phyloP scores from a whole-genome alignment of 1,140 invertebrate genomes.

The Sarcophaga bullata region DNA sequence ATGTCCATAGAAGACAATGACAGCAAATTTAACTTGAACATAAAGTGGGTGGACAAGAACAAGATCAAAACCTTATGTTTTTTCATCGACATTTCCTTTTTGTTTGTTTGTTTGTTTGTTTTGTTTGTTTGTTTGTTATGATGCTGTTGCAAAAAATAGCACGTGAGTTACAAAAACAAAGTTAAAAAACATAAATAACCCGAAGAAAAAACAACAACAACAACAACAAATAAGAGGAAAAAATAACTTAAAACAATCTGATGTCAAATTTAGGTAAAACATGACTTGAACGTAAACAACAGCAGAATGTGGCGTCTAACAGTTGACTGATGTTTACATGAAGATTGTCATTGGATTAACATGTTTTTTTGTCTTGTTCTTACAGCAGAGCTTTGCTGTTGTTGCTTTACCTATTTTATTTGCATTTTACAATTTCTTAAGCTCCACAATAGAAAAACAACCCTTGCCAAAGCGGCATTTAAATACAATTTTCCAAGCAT shows the following conservation, averaged over 20 bases:
- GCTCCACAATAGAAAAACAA: background rate
- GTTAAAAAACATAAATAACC: background rate
- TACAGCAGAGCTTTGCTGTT: background rate
- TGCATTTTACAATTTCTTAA: conserved; percentile 16
- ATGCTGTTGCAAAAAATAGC: background rate
- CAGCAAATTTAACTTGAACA: conserved; percentile 35
- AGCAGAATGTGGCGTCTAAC: conserved; percentile 33
- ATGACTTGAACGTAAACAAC: conserved; percentile 34
- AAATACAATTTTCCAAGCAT: background rate
- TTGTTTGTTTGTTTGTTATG: background rate
- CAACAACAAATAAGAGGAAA: background rate
- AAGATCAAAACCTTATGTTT: conserved; percentile 38
- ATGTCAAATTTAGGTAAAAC: conserved; percentile 35
- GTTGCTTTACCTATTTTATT: background rate
- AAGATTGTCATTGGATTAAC: conserved; percentile 40
- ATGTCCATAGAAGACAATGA: conserved; percentile 24
- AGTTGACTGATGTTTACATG: conserved; percentile 41
- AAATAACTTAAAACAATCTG: conserved; percentile 25
- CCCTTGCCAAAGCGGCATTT: background rate
- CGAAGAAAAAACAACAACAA: background rate
- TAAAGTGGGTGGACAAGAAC: conserved; percentile 38
- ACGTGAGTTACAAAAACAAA: conserved; percentile 23
- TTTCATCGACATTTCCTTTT: background rate
- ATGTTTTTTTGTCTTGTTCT: conserved; percentile 32
- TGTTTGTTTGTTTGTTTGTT: background rate